phyloP scores from a whole-genome alignment of 2,113 vertebrate genomes.

The Gambusia holbrooki region DNA sequence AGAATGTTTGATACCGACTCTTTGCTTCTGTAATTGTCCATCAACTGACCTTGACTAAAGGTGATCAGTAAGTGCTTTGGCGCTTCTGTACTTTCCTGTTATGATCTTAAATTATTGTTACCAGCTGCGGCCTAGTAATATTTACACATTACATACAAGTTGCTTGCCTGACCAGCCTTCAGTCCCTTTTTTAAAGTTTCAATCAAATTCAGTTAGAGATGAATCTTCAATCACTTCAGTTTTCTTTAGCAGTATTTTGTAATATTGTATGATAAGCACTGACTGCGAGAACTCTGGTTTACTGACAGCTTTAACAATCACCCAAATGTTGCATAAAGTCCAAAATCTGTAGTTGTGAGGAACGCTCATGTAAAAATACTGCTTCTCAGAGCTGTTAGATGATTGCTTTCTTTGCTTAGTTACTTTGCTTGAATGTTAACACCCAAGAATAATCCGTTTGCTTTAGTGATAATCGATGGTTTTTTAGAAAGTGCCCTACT shows the following conservation, averaged over 20 bases:
- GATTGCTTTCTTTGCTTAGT: background rate
- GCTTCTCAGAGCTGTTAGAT: background rate
- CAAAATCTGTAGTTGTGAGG: background rate
- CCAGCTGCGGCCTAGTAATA: background rate
- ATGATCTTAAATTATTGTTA: background rate
- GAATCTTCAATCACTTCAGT: too few species aligned
- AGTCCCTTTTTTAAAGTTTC: too few species aligned
- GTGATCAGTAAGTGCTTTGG: background rate
- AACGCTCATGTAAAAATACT: background rate
- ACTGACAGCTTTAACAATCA: background rate
- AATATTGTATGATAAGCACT: too few species aligned
- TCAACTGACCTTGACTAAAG: background rate
- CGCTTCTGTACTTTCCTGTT: background rate
- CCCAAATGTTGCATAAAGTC: background rate
- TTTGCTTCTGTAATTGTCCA: background rate
- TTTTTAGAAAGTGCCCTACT: background rate
- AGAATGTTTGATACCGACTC: background rate
- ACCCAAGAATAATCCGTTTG: background rate
- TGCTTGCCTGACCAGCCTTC: too few species aligned
- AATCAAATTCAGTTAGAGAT: too few species aligned
- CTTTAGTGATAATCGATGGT: constrained; percentile 2
- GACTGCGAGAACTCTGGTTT: too few species aligned
- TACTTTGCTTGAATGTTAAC: constrained; percentile 1
- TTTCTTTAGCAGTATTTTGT: too few species aligned
- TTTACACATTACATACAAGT: background rate